Conservation (phyloP, 2,113 vertebrate genomes). For the Sturnira hondurensis region DNA sequence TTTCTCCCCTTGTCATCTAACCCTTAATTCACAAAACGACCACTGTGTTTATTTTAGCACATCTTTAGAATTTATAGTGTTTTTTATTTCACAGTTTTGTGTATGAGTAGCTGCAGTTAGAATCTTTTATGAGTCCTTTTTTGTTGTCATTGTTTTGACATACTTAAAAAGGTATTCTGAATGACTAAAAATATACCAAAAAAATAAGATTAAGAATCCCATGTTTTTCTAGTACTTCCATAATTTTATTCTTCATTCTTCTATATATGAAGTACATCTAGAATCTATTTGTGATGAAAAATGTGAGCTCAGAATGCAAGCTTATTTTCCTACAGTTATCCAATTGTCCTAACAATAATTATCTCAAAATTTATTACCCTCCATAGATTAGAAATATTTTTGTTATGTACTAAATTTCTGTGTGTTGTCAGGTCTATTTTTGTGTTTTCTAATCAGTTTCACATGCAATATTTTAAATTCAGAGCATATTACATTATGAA, state of each 20-base stretch:
- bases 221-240: not conserved
- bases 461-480: not conserved
- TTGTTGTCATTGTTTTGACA: not conserved
- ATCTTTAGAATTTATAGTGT: not conserved
- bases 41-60: not conserved
- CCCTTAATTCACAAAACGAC: not conserved
- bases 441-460: not conserved
- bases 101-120: not conserved
- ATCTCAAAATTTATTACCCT: not conserved
- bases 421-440: not conserved
- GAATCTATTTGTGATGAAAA: slow-evolving; percentile 4
- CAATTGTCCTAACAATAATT: not conserved
- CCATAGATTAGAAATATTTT: not conserved
- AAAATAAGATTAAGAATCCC: not conserved
- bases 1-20: not conserved
- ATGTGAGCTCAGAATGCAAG: not conserved
- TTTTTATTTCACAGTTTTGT: not conserved
- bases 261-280: not conserved
- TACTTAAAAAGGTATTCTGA: not conserved
- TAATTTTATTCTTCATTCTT: not conserved
- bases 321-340: not conserved
- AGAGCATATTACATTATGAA: not conserved
- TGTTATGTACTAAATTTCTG: not conserved
- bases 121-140: not conserved
- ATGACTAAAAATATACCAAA: not conserved